Base-by-base conservation (phyloP, 2,113 vertebrate genomes). In the Burhinus oedicnemus region DNA sequence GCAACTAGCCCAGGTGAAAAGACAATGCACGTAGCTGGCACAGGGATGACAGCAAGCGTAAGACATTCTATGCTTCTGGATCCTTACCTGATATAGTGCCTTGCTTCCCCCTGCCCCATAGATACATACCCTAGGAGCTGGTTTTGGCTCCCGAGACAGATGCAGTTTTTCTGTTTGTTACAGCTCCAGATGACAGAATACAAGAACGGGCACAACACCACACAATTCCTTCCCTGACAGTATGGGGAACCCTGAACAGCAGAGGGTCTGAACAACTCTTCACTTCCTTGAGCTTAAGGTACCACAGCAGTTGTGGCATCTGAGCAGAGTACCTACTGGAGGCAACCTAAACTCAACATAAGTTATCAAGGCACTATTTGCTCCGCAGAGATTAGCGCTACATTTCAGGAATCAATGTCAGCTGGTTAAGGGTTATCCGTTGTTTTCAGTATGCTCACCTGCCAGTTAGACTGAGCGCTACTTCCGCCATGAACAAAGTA, bases 11-110 rank as follows among this genome's bases (percentile, higher is more conserved):
- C 69, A 65, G 22, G 40, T 78, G 36, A 76, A 77, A 76, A 87
- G 34, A 57, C 19, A 75, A 21, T 20, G 29, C 11, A 49, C 0
- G 0, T 9, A 51, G 18, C 5, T 4, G 1, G 25, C 44, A 74
- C 13, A 65, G 60, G 29, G 16, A 74, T 61, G 26, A 74, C 47
- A 58, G 12, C 20, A 77, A 81, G 54, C 6, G 2, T 10, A 90
- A 61, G 22, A 68, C 0, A 2, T 49, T 54, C 22, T 55, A 5
- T 0, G 2, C 45, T 64, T 94, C 64, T 81, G n/a, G n/a, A 69
- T 74, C 38, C 49, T 32, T 44, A 72, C 34, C 14, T 52, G 55
- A 78, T 11, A 34, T 1, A 23, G 22, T 36, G 9, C 12, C 34
- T 77, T 87, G 52, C 18, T 42, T 82, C 42, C 8, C 38, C 14